Evolutionary conservation across 2,113 vertebrate species (phyloP).

Genomic region (Festucalex cinctus): DNA sequence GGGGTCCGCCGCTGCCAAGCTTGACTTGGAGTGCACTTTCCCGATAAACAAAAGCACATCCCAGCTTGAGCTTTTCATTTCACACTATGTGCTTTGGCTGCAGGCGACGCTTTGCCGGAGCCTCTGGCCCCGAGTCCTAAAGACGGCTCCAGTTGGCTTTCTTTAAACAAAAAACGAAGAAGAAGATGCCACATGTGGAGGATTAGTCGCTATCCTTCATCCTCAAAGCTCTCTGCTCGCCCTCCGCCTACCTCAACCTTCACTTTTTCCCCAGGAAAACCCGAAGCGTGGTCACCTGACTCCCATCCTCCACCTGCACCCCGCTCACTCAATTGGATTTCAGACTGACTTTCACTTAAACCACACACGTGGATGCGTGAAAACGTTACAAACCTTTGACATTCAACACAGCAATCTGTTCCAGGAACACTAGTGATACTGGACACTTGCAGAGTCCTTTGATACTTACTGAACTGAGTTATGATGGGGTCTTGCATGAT

Average conservation of each 20-base stretch:
- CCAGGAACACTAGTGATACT: background rate
- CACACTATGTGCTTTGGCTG: constrained; percentile 84
- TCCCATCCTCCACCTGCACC: constrained; percentile 21
- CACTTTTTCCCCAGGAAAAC: constrained; percentile 15
- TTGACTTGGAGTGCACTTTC: constrained; percentile 82
- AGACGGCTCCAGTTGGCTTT: constrained; percentile 80
- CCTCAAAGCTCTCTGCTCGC: constrained; percentile 71
- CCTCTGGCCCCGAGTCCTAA: constrained; percentile 78
- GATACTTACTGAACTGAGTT: background rate
- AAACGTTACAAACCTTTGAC: background rate
- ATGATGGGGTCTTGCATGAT: background rate
- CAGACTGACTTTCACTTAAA: constrained; percentile 43
- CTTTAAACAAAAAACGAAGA: constrained; percentile 55
- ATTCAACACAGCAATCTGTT: background rate
- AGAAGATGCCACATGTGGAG: constrained; percentile 75
- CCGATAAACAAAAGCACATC: constrained; percentile 86
- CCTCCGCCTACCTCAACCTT: constrained; percentile 22
- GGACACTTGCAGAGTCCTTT: background rate
- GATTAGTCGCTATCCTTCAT: constrained; percentile 80
- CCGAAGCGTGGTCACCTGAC: constrained; percentile 15
- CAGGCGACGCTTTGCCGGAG: constrained; percentile 74
- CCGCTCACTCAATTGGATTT: constrained; percentile 40
- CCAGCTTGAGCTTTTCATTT: constrained; percentile 82
- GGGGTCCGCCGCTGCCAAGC: constrained; percentile 71
- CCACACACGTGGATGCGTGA: constrained; percentile 23